Conservation (phyloP, 1,140 invertebrate genomes). For the Hestina assimilis region DNA sequence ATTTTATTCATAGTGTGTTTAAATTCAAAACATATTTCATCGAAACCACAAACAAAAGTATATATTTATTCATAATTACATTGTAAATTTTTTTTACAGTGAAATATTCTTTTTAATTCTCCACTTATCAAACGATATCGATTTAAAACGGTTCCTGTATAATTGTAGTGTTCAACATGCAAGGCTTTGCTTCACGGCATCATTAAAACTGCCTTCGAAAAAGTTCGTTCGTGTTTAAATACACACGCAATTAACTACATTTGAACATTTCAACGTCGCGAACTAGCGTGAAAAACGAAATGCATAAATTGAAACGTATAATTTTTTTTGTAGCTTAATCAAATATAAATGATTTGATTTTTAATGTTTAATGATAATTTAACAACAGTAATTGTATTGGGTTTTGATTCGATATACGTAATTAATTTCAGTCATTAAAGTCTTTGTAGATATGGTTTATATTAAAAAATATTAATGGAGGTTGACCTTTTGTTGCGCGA, state of each 20-base stretch:
- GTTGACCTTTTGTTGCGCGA: too few species aligned
- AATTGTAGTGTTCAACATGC: conserved; percentile 29
- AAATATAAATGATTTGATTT: too few species aligned
- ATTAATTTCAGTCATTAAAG: too few species aligned
- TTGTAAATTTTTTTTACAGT: not conserved
- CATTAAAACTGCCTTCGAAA: conserved; percentile 23
- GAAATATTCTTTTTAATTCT: conserved; percentile 1
- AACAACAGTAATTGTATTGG: too few species aligned
- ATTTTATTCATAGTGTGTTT: too few species aligned
- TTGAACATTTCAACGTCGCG: conserved; percentile 24
- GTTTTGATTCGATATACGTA: too few species aligned
- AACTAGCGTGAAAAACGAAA: conserved; percentile 20
- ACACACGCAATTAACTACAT: conserved; percentile 26
- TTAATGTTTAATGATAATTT: too few species aligned
- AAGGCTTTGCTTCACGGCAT: conserved; percentile 27
- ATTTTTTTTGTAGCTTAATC: too few species aligned
- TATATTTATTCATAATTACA: not conserved
- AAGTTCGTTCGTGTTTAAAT: conserved; percentile 27
- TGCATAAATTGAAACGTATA: conserved; percentile 1
- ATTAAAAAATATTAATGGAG: too few species aligned
- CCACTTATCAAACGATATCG: conserved; percentile 25
- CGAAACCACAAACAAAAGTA: not conserved
- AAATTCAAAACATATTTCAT: too few species aligned
- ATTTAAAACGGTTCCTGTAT: conserved; percentile 25
- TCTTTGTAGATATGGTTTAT: too few species aligned